Percentiles rank a stretch among this genome's conserved stretches.
Conservation (phyloP, 2,888 invertebrate species). For the Stenodera caucasica region DNA sequence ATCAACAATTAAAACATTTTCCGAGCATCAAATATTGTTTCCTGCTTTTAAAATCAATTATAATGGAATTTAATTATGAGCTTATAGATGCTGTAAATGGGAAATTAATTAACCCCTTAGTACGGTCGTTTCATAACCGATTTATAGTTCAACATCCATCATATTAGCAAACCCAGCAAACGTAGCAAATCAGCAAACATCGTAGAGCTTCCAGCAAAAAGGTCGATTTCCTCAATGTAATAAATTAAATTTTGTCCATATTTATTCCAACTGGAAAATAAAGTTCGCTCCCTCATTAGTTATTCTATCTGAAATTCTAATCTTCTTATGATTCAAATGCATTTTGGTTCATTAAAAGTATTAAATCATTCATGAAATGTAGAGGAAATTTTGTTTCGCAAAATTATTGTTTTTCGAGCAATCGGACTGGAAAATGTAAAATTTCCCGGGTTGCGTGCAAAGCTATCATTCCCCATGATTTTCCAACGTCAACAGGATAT, state of each 20-base stretch:
- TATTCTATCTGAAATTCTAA: too few species aligned
- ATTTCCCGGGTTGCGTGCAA: too few species aligned
- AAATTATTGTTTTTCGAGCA: too few species aligned
- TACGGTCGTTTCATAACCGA: not conserved
- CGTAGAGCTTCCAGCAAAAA: not conserved
- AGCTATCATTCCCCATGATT: not conserved
- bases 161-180: not conserved
- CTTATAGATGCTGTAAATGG: conserved; percentile 1
- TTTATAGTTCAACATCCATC: not conserved
- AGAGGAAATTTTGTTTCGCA: too few species aligned
- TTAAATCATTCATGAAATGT: too few species aligned
- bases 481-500: not conserved
- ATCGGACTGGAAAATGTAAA: too few species aligned
- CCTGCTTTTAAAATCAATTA: not conserved
- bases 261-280: too few species aligned
- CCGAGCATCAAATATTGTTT: not conserved
- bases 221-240: not conserved
- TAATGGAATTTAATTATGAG: not conserved
- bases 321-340: too few species aligned
- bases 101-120: conserved; percentile 2
- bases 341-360: too few species aligned
- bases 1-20: too few species aligned
- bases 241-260: too few species aligned
- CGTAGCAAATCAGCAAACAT: not conserved
- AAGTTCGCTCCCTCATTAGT: too few species aligned